Base-by-base conservation (phyloP, 2,888 invertebrate species). In the Labia minor region DNA sequence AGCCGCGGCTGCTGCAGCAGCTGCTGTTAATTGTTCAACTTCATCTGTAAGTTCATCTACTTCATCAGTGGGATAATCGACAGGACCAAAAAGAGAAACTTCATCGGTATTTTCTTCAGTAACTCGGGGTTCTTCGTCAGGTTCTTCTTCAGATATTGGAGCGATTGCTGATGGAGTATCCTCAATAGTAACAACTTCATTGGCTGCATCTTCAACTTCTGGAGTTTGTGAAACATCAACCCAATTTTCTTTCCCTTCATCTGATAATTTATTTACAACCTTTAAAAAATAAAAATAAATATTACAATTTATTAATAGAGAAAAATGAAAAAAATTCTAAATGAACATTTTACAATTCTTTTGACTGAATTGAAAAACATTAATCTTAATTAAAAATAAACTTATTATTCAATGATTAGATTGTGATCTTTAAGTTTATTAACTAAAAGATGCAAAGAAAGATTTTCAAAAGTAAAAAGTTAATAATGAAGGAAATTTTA, bases 161-260 rank as follows among this genome's bases (percentile, higher is more conserved):
- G 68, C 11, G 63, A 49, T 16, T 10, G 4, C 49, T 8, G 49
- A 11, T 8, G 26, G 26, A 8, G 8, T 26, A 21, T 64, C 37
- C 18, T 64, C 37, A n/a, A 11, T 33, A 18, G 19, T 18, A 16
- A 21, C 21, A 18, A 8, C 21, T 64, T 11, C 64, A n/a, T 8
- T 10, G 1, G 18, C 1, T 8, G 18, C 2, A 21, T 64, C 21
- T n/a, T 11, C 20, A 21, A 21, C 64, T 18, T 61, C 66, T 0
- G 37, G 62, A 19, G 49, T 21, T n/a, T 61, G 19, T 1, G 49
- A 18, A 16, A 21, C 64, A 6, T 21, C 64, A 3, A 37, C 67
- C 71, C 71, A 71, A 64, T 71, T 71, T 64, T 71, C 71, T 67
- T 71, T 71, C 1, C 68, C 69, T 62, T 71, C 71, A 19, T 71